These are phyloP conservation scores for Heliconius himera DNA, from an alignment of 1,140 invertebrate genomes.

Conservation along the genomic window DNA sequence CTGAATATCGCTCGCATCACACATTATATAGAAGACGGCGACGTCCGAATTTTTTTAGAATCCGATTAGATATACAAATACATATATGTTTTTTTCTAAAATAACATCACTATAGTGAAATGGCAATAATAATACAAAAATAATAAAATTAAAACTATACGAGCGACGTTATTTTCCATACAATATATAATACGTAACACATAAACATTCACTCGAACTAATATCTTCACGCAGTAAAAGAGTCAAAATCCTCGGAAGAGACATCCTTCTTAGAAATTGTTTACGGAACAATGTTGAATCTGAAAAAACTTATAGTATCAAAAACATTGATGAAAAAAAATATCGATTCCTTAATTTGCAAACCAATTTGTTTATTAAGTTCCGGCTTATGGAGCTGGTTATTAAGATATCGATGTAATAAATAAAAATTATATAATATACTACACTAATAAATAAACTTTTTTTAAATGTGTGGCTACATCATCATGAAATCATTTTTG, in stretches of 20 bases:
- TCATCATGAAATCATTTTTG: too few relatives aligned
- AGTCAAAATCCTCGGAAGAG: constrained; percentile 8
- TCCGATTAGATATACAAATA: not conserved
- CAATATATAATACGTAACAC: constrained; percentile 15
- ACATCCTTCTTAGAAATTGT: not conserved
- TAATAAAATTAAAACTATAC: constrained; percentile 4
- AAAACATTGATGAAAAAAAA: not conserved
- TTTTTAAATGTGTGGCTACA: too few relatives aligned
- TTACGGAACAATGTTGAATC: constrained; percentile 7
- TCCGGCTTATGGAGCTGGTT: too few relatives aligned
- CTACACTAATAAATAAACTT: too few relatives aligned
- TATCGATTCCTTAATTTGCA: too few relatives aligned
- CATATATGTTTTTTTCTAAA: constrained; percentile 20
- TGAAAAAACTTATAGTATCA: not conserved
- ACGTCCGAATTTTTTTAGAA: constrained; percentile 36
- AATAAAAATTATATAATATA: too few relatives aligned
- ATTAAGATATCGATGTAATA: too few relatives aligned
- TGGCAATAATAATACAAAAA: constrained; percentile 37
- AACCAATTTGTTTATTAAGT: too few relatives aligned
- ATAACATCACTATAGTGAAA: constrained; percentile 31
- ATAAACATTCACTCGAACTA: constrained; percentile 19
- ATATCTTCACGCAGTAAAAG: constrained; percentile 14
- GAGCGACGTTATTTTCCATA: constrained; percentile 1
- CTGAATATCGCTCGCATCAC: constrained; percentile 23
- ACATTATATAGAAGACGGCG: constrained; percentile 36